phyloP scores from a whole-genome alignment of 2,797 vertebrate genomes.

The Sternarchorhynchus goeldii region DNA sequence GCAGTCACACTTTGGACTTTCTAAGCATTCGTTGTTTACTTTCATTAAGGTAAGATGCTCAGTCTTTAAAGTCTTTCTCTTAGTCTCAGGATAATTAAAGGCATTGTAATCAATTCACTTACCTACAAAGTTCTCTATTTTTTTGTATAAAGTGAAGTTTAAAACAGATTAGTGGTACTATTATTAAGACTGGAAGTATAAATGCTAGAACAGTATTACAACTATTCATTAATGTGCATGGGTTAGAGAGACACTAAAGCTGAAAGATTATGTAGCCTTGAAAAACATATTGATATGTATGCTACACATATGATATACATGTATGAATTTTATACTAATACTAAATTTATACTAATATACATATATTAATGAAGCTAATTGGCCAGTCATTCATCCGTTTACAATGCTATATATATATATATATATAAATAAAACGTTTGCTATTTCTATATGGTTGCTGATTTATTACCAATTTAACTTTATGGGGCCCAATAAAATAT shows the following conservation, averaged over 20 bases:
- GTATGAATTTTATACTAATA: too few relatives aligned
- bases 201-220: neutral
- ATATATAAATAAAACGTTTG: too few relatives aligned
- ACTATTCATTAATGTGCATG: neutral
- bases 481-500: too few relatives aligned
- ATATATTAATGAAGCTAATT: too few relatives aligned
- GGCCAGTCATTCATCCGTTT: too few relatives aligned
- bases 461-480: too few relatives aligned
- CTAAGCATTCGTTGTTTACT: neutral
- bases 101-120: neutral
- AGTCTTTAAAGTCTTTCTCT: neutral
- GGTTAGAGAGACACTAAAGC: neutral
- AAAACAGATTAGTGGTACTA: constrained; percentile 1
- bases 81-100: neutral
- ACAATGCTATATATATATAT: too few relatives aligned
- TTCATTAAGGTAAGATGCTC: neutral
- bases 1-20: constrained; percentile 20
- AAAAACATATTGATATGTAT: too few relatives aligned
- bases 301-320: too few relatives aligned
- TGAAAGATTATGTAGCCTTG: neutral
- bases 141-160: neutral
- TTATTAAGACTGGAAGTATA: constrained; percentile 2
- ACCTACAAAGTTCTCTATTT: neutral
- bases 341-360: too few relatives aligned
- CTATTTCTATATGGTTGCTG: too few relatives aligned